Conservation (phyloP, 2,888 invertebrate species). For the Neocrepidodera transversa region DNA sequence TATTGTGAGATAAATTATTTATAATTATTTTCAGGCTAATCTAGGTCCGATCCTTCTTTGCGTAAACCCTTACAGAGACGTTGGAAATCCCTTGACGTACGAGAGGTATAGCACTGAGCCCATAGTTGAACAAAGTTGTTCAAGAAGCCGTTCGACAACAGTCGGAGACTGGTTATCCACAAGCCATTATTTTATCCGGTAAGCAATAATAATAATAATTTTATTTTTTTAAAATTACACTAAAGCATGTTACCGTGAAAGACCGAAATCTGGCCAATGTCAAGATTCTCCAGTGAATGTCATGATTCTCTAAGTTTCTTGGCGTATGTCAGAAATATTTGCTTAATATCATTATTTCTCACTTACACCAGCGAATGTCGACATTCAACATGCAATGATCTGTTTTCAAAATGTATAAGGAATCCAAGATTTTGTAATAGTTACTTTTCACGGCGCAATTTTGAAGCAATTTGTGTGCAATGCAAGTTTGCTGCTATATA, state of each 20-base stretch:
- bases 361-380: not conserved
- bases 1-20: too few species aligned
- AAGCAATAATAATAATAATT: too few species aligned
- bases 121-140: constrained; percentile 87
- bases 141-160: constrained; percentile 93
- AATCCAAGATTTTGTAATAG: too few species aligned
- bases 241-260: too few species aligned
- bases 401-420: too few species aligned
- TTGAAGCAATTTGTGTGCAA: too few species aligned
- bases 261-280: not conserved
- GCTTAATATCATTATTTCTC: not conserved
- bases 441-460: too few species aligned
- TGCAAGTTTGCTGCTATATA: too few species aligned
- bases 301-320: not conserved
- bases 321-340: not conserved
- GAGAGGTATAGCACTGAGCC: constrained; percentile 73
- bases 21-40: constrained; percentile 80
- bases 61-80: constrained; percentile 87
- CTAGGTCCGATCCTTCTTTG: constrained; percentile 91
- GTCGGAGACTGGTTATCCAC: constrained; percentile 94
- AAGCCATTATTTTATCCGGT: constrained; percentile 92
- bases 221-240: too few species aligned
- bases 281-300: not conserved
- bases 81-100: constrained; percentile 87
- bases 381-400: not conserved